Evolutionary conservation across 2,797 vertebrate species (phyloP).

Genomic region (Rhodeus uyekii): DNA sequence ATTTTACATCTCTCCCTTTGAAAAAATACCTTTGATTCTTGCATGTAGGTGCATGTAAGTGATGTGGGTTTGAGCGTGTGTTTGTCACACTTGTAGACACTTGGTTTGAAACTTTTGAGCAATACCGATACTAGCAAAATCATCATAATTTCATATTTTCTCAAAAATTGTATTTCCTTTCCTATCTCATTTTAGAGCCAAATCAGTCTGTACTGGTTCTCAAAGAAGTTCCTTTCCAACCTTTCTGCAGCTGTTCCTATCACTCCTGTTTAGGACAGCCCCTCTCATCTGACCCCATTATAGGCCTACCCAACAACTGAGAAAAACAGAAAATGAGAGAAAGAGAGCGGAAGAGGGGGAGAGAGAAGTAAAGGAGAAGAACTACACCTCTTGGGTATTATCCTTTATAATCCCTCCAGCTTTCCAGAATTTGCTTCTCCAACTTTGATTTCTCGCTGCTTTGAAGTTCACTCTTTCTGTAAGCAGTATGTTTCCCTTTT

Average conservation of each 20-base stretch:
- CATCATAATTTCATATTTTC: not conserved
- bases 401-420: conserved; percentile 30
- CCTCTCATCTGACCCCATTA: conserved; percentile 54
- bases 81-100: not conserved
- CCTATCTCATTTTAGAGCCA: not conserved
- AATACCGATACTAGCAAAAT: not conserved
- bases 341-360: not conserved
- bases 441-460: conserved; percentile 1
- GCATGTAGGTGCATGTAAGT: conserved; percentile 7
- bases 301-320: conserved; percentile 45
- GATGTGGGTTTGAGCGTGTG: not conserved
- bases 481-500: not conserved
- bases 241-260: conserved; percentile 36
- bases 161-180: not conserved
- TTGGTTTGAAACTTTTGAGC: not conserved
- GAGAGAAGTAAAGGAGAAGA: not conserved
- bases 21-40: conserved; percentile 34
- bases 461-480: conserved; percentile 6
- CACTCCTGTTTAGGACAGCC: conserved; percentile 53
- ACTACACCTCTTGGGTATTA: not conserved
- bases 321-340: not conserved
- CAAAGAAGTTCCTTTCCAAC: not conserved
- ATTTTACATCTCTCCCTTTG: conserved; percentile 6
- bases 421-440: conserved; percentile 30
- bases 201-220: not conserved